phyloP scores from a whole-genome alignment of 37 sponge, comb jelly and placozoan species.

The Aplysina aerophoba region DNA sequence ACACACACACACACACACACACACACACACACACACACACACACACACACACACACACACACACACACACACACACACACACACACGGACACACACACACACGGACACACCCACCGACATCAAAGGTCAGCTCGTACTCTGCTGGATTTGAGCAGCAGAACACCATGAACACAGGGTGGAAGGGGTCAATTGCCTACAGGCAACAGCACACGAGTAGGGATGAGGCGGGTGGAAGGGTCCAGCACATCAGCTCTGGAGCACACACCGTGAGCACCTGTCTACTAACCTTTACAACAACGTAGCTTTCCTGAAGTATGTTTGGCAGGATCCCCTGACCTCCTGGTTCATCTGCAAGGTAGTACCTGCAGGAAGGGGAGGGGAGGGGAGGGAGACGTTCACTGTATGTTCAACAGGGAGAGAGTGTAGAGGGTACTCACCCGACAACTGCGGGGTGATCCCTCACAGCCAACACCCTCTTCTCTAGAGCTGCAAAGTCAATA shows the following conservation, averaged over 20 bases:
- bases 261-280: too few species aligned
- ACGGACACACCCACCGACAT: constrained; percentile 25
- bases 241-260: too few species aligned
- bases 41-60: too few species aligned
- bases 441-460: constrained; percentile 35
- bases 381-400: background rate
- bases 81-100: too few species aligned
- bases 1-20: too few species aligned
- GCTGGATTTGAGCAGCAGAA: constrained; percentile 36
- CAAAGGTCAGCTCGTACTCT: constrained; percentile 2
- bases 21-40: too few species aligned
- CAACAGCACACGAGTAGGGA: too few species aligned
- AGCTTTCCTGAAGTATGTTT: constrained; percentile 9
- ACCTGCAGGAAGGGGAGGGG: background rate
- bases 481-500: background rate
- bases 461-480: constrained; percentile 13
- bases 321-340: background rate
- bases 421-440: constrained; percentile 14
- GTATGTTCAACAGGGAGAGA: background rate
- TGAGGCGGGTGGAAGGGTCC: too few species aligned
- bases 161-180: constrained; percentile 19
- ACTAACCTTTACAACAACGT: constrained; percentile 43
- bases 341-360: constrained; percentile 51
- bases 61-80: too few species aligned
- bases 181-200: constrained; percentile 30